These are phyloP conservation scores for Pachycephala philippinensis DNA, from an alignment of 2,113 vertebrate genomes.

Conservation along the genomic window DNA sequence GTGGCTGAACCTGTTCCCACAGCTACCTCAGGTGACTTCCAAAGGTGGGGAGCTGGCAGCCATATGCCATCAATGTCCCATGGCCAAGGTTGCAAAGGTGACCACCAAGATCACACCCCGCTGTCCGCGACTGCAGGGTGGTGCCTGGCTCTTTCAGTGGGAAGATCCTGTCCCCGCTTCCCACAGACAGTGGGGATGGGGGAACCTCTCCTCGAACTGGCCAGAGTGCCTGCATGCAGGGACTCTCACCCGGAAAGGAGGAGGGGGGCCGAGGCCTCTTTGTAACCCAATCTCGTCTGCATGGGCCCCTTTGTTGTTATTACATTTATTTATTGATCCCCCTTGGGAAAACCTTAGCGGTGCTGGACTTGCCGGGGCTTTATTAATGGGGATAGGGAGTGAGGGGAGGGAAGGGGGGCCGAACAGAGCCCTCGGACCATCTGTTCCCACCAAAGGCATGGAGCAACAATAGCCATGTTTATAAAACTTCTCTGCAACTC, in stretches of 20 bases:
- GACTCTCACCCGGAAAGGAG: constrained; percentile 17
- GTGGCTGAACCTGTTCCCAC: neutral
- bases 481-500: constrained; percentile 51
- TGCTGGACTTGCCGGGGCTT: constrained; percentile 1
- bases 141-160: neutral
- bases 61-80: accelerated
- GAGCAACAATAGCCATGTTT: constrained; percentile 56
- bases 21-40: neutral
- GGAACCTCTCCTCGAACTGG: neutral
- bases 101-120: neutral
- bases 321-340: constrained; percentile 59
- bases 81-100: neutral
- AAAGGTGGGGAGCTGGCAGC: neutral
- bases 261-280: constrained; percentile 28
- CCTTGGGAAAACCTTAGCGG: constrained; percentile 32
- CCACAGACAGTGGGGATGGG: neutral
- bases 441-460: constrained; percentile 53
- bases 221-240: neutral
- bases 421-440: neutral
- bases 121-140: too few species aligned
- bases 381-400: constrained; percentile 7
- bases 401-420: neutral
- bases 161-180: neutral
- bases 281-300: constrained; percentile 57
- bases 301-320: constrained; percentile 63